phyloP scores from a whole-genome alignment of 2,113 vertebrate species.

The Catharus fuscescens region DNA sequence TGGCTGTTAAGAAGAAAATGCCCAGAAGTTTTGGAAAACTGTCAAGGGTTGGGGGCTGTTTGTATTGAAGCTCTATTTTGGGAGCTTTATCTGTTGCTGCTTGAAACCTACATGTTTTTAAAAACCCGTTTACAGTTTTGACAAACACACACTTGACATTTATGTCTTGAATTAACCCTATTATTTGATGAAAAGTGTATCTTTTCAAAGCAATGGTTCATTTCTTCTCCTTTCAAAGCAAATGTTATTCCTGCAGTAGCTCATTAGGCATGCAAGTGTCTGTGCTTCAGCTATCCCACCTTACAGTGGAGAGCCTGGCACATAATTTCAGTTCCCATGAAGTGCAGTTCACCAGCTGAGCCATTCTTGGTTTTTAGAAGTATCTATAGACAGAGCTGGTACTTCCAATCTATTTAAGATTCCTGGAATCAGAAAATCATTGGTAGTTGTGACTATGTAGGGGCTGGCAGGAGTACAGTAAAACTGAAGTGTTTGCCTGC shows the following conservation, averaged over 20 bases:
- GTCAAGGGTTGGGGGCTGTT: neutral
- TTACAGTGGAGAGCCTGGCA: conserved; percentile 20
- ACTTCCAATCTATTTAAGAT: conserved; percentile 41
- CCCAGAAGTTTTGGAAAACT: neutral
- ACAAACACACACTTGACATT: neutral
- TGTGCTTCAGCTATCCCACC: conserved; percentile 19
- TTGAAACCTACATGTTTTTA: neutral
- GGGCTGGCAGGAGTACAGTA: neutral
- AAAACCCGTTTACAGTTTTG: neutral
- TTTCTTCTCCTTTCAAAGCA: neutral
- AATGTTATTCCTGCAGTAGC: neutral
- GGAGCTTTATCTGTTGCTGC: neutral
- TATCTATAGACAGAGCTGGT: conserved; percentile 17
- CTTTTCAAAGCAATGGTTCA: neutral
- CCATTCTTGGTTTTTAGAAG: conserved; percentile 33
- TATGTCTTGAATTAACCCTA: neutral
- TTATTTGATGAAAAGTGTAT: neutral
- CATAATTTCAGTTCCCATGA: neutral
- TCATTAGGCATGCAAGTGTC: conserved; percentile 10
- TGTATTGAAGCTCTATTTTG: neutral
- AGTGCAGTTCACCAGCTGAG: conserved; percentile 39
- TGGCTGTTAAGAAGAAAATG: neutral
- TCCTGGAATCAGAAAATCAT: conserved; percentile 38
- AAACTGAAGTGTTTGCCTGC: conserved; percentile 26
- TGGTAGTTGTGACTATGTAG: conserved; percentile 8